A percentile compares a stretch with the other conserved stretches of the same genome.
Evolutionary conservation across 2,113 vertebrate species (phyloP).

Genomic region (Campylorhamphus procurvoides): DNA sequence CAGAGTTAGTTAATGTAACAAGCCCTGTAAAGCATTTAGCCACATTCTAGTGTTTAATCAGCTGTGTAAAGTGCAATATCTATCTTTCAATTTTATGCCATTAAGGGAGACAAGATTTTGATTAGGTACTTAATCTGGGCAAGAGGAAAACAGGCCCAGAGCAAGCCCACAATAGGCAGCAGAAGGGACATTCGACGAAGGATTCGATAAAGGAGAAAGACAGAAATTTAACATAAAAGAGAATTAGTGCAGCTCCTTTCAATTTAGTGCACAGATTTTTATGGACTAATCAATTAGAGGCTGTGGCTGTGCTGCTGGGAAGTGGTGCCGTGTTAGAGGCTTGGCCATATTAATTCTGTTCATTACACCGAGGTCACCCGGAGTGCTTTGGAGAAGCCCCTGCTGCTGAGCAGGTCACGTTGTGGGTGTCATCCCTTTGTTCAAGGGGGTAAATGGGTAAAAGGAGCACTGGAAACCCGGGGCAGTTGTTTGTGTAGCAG

Average conservation of each 20-base stretch:
- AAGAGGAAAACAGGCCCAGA: slow-evolving; percentile 83
- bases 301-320: slow-evolving; percentile 82
- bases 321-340: slow-evolving; percentile 78
- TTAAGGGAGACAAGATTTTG: slow-evolving; percentile 94
- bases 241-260: slow-evolving; percentile 86
- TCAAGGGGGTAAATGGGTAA: not conserved
- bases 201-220: slow-evolving; percentile 86
- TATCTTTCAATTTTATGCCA: slow-evolving; percentile 95
- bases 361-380: slow-evolving; percentile 78
- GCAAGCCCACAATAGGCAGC: slow-evolving; percentile 80
- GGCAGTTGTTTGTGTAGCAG: not conserved
- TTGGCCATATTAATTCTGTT: slow-evolving; percentile 83
- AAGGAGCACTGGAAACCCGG: not conserved
- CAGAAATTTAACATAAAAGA: slow-evolving; percentile 89
- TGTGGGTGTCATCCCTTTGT: slow-evolving; percentile 47
- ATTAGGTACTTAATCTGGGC: slow-evolving; percentile 95
- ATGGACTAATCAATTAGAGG: slow-evolving; percentile 88
- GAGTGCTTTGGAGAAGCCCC: slow-evolving; percentile 77
- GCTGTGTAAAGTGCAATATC: slow-evolving; percentile 94
- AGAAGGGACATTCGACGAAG: slow-evolving; percentile 77
- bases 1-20: slow-evolving; percentile 89
- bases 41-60: slow-evolving; percentile 92
- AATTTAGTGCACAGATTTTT: slow-evolving; percentile 87
- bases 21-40: slow-evolving; percentile 84
- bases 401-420: slow-evolving; percentile 68